Evolutionary conservation across 2,113 vertebrate species (phyloP).

Genomic region (Psittacula cyanocephala): DNA sequence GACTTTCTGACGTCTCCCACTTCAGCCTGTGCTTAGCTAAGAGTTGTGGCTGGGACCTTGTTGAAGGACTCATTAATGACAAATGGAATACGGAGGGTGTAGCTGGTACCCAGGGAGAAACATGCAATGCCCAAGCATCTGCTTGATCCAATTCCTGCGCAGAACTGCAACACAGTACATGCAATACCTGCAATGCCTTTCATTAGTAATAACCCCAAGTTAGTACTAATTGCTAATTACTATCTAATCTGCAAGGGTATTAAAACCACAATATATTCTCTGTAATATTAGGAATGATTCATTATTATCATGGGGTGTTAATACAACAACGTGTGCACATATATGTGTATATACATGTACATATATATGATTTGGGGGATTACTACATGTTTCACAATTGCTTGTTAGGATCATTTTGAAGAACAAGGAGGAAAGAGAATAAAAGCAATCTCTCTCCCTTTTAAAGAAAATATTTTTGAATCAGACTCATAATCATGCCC

Average conservation of each 20-base stretch:
- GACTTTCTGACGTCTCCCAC: slow-evolving; percentile 23
- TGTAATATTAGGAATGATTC: not conserved
- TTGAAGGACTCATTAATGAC: not conserved
- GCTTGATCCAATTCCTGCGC: fast-evolving
- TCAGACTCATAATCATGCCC: not conserved
- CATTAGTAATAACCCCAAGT: not conserved
- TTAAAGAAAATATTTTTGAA: not conserved
- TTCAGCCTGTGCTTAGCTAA: not conserved
- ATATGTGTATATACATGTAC: not conserved
- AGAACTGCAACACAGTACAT: fast-evolving
- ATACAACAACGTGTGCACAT: fast-evolving
- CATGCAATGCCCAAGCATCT: fast-evolving
- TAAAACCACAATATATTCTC: not conserved
- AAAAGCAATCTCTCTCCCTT: not conserved
- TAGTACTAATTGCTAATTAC: not conserved
- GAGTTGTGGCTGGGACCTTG: not conserved
- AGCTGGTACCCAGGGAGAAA: not conserved
- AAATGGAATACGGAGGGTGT: not conserved
- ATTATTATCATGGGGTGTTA: not conserved
- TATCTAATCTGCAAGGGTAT: not conserved
- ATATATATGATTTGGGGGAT: not conserved
- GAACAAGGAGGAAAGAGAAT: not conserved
- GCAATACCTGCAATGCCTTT: not conserved
- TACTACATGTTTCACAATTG: not conserved
- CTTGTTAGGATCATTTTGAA: not conserved